Percentiles rank a stretch among this genome's conserved stretches.
phyloP scores from a whole-genome alignment of 1,140 invertebrate species.

The Acromyrmex charruanus region DNA sequence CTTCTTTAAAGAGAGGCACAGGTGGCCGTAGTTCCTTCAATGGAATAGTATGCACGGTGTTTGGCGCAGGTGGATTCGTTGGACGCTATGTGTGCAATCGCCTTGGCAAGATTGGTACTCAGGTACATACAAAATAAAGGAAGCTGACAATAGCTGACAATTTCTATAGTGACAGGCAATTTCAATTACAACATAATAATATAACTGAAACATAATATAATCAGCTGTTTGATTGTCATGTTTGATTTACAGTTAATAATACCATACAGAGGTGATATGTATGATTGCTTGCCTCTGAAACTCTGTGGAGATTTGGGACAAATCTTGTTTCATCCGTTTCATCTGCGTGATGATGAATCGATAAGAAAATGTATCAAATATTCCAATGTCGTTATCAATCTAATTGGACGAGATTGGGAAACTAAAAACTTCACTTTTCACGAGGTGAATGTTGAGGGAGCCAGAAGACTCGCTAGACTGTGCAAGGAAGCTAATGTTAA shows the following conservation, averaged over 20 bases:
- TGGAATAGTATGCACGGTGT: conserved; percentile 98
- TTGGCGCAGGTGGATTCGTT: conserved; percentile 96
- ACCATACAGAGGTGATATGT: conserved; percentile 96
- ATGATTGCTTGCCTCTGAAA: conserved; percentile 92
- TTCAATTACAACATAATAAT: background rate
- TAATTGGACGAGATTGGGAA: conserved; percentile 96
- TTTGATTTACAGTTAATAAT: conserved; percentile 92
- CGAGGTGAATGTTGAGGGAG: conserved; percentile 93
- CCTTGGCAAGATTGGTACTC: conserved; percentile 95
- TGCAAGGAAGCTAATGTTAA: conserved; percentile 92
- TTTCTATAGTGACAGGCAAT: background rate
- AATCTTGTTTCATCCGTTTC: conserved; percentile 95
- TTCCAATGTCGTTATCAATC: conserved; percentile 99
- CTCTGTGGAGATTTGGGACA: conserved; percentile 98
- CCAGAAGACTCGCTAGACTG: conserved; percentile 91
- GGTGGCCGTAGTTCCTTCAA: conserved; percentile 98
- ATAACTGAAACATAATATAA: background rate
- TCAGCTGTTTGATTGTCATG: background rate
- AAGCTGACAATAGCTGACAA: background rate
- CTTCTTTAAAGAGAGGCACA: conserved; percentile 93
- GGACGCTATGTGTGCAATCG: conserved; percentile 95
- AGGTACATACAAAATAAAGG: conserved; percentile 87
- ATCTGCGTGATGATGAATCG: conserved; percentile 95
- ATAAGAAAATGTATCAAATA: conserved; percentile 96
- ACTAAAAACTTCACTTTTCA: conserved; percentile 95